Percentiles rank a stretch among this genome's conserved stretches.
Evolutionary conservation across 2,888 invertebrate species (phyloP).

Genomic region (Magallana nippona): DNA sequence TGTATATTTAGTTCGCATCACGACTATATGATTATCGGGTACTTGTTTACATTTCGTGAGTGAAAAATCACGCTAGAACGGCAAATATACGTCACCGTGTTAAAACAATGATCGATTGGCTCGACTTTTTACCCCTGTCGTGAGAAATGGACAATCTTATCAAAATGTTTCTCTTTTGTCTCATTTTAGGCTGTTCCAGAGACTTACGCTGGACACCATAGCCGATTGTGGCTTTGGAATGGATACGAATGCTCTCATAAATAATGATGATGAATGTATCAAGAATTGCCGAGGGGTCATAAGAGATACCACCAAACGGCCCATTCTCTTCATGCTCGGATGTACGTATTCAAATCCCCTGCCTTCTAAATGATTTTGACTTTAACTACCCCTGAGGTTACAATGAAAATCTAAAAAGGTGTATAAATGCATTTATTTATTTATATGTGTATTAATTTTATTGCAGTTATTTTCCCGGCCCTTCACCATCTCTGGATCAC

Average conservation of each 20-base stretch:
- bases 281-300: slow-evolving; percentile 72
- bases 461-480: slow-evolving; percentile 73
- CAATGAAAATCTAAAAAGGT: no score
- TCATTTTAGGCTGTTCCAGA: slow-evolving; percentile 78
- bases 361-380: neutral
- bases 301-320: slow-evolving; percentile 71
- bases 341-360: slow-evolving; percentile 64
- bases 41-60: slow-evolving; percentile 33
- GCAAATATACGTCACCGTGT: slow-evolving; percentile 20
- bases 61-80: slow-evolving; percentile 29
- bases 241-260: slow-evolving; percentile 78
- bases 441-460: slow-evolving; percentile 22
- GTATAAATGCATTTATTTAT: neutral
- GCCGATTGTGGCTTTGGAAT: slow-evolving; percentile 81
- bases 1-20: neutral
- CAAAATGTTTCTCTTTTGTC: slow-evolving; percentile 35
- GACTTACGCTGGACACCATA: slow-evolving; percentile 82
- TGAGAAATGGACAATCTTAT: slow-evolving; percentile 4
- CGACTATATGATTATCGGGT: slow-evolving; percentile 11
- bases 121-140: neutral
- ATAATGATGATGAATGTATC: slow-evolving; percentile 79
- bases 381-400: neutral
- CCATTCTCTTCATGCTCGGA: slow-evolving; percentile 71
- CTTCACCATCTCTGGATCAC: slow-evolving; percentile 70
- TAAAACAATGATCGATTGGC: neutral